phyloP scores from a whole-genome alignment of 2,113 vertebrate species.

The Myotis yumanensis region DNA sequence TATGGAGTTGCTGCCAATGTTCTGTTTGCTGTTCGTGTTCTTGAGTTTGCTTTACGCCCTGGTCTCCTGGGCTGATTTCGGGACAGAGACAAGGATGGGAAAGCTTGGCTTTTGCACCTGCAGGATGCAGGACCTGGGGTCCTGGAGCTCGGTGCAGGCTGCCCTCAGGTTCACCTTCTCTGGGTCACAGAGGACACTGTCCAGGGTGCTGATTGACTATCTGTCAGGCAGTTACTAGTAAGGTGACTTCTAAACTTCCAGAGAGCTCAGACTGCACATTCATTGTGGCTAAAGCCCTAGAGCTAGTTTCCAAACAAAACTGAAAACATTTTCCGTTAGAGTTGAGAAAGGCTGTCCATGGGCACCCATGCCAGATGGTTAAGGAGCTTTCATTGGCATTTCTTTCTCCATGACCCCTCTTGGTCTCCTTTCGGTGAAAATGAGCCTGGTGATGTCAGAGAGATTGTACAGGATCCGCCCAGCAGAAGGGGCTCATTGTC shows the following conservation, averaged over 20 bases:
- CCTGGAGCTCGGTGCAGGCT: not conserved
- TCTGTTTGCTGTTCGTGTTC: not conserved
- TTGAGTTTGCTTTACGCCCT: not conserved
- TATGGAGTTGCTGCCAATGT: not conserved
- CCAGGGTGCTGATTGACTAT: slow-evolving; percentile 53
- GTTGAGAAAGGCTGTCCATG: not conserved
- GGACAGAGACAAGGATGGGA: not conserved
- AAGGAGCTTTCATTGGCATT: not conserved
- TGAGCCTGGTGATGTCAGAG: not conserved
- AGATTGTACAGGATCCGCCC: not conserved
- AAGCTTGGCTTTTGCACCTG: not conserved
- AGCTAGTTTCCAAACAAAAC: slow-evolving; percentile 66
- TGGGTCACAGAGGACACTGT: not conserved
- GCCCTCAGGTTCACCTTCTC: not conserved
- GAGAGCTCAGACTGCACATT: not conserved
- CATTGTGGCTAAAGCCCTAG: not conserved
- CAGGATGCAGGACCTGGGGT: too few species aligned
- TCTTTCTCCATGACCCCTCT: not conserved
- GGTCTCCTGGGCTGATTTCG: not conserved
- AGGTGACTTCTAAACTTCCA: not conserved
- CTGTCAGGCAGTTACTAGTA: not conserved
- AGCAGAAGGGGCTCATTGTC: not conserved
- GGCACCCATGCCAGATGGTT: not conserved
- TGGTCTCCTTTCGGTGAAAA: not conserved
- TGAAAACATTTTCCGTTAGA: slow-evolving; percentile 19